Base-by-base conservation (phyloP, 2,113 vertebrate species). In the Coptodon bakossiorum region DNA sequence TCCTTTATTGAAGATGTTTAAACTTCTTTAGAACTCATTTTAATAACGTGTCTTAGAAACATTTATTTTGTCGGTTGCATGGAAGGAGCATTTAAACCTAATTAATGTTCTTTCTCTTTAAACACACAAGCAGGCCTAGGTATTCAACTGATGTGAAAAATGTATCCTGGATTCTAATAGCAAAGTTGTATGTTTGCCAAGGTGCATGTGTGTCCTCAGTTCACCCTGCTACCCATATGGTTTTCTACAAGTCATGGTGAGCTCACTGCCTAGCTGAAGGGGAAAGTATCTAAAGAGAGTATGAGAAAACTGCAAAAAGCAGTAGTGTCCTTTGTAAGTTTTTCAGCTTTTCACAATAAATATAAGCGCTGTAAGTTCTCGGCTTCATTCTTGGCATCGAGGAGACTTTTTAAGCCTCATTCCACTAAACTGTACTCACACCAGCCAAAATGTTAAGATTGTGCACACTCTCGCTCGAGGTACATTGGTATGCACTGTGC, bases 111-210 rank as follows among this genome's bases (percentile, higher is more conserved):
- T 89, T 63, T 76, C 56, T 92, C 83, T 91, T 92, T 93, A 94
- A 95, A 92, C 90, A 90, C 91, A 92, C 91, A 91, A 63, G 82
- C 88, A 94, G 85, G 89, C 90, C 52, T 90, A 93, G 93, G 94
- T 94, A 95, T 96, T 95, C 91, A 90, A 91, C 94, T 93, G 94
- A 96, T 95, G 92, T 95, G 92, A 96, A 96, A 96, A 96, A 96
- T 95, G 93, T 95, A 95, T 95, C 94, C 95, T 95, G 95, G 95
- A 96, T 96, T 96, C 96, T 96, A 96, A 96, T 95, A 95, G 96
- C 93, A 71, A 95, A 95, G 93, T 95, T 95, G 95, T 95, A 86
- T 93, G 91, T 96, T 95, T 96, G 96, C 96, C 96, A 97, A 95
- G 95, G 93, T 95, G 95, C 94, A 95, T 94, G 94, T 82, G 95